Conservation (phyloP, 2,797 vertebrate genomes). For the Acipenser transmontanus region DNA sequence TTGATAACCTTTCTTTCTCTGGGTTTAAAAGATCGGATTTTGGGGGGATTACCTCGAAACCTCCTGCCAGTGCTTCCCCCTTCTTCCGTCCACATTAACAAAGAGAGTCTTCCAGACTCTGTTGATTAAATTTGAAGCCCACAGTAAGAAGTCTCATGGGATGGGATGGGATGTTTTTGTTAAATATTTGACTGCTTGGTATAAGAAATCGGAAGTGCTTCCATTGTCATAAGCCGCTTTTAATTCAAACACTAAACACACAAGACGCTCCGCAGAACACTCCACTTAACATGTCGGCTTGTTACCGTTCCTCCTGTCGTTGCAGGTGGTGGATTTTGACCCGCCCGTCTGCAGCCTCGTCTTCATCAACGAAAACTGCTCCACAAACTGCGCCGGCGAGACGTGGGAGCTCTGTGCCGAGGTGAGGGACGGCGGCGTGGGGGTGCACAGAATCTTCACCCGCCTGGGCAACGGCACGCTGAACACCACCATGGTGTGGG, state of each 20-base stretch:
- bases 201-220: background rate
- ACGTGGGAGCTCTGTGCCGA: slow-evolving; percentile 44
- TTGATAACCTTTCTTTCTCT: no score
- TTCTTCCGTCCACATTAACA: no score
- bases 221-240: no score
- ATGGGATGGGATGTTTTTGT: no score
- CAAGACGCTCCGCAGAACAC: background rate
- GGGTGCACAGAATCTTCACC: slow-evolving; percentile 36
- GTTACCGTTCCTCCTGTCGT: background rate
- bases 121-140: no score
- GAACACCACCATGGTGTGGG: slow-evolving; percentile 12
- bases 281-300: background rate
- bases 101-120: no score
- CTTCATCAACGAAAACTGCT: slow-evolving; percentile 30
- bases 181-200: no score
- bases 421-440: slow-evolving; percentile 50
- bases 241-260: background rate
- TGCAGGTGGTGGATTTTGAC: slow-evolving; percentile 45
- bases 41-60: no score
- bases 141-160: no score
- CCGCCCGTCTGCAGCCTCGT: slow-evolving; percentile 43
- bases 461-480: slow-evolving; percentile 41
- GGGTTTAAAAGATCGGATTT: no score
- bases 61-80: no score
- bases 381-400: slow-evolving; percentile 35